These are phyloP conservation scores for Polylopha cassiicola DNA, from an alignment of 2,888 invertebrate species.

Conservation along the genomic window DNA sequence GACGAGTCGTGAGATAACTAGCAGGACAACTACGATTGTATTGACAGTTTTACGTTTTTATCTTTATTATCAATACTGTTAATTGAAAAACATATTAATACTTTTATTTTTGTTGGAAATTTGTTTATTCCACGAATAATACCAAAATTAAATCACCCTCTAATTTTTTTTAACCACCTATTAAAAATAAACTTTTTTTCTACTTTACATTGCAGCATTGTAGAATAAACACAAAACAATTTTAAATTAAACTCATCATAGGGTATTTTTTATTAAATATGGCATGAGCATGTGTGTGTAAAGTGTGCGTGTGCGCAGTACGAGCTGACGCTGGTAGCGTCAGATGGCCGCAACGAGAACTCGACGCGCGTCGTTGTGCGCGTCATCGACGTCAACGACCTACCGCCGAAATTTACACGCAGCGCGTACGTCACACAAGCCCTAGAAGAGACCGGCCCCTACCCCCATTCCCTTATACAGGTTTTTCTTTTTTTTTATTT, in stretches of 20 bases:
- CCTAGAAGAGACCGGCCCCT: slow-evolving; percentile 86
- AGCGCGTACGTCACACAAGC: slow-evolving; percentile 84
- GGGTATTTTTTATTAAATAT: slow-evolving; percentile 31
- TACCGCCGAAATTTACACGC: slow-evolving; percentile 88
- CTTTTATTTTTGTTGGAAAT: too few species aligned
- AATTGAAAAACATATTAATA: too few species aligned
- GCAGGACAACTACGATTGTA: too few species aligned
- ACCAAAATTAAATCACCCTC: too few species aligned
- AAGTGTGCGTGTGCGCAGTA: slow-evolving; percentile 80
- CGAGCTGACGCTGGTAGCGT: slow-evolving; percentile 91
- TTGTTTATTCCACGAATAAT: too few species aligned
- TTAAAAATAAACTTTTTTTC: too few species aligned
- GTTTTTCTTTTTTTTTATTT: slow-evolving; percentile 70
- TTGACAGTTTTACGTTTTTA: too few species aligned
- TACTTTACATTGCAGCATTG: too few species aligned
- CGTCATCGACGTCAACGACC: slow-evolving; percentile 92
- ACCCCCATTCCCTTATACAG: slow-evolving; percentile 84
- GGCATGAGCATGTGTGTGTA: slow-evolving; percentile 72
- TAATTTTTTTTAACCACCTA: too few species aligned
- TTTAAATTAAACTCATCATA: slow-evolving; percentile 31
- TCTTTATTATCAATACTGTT: too few species aligned
- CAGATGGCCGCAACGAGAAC: slow-evolving; percentile 93
- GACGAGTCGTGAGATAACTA: too few species aligned
- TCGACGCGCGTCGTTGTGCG: slow-evolving; percentile 88
- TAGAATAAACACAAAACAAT: too few species aligned